These are phyloP conservation scores for Anhinga rufa DNA, from an alignment of 2,113 vertebrate species.

Conservation along the genomic window DNA sequence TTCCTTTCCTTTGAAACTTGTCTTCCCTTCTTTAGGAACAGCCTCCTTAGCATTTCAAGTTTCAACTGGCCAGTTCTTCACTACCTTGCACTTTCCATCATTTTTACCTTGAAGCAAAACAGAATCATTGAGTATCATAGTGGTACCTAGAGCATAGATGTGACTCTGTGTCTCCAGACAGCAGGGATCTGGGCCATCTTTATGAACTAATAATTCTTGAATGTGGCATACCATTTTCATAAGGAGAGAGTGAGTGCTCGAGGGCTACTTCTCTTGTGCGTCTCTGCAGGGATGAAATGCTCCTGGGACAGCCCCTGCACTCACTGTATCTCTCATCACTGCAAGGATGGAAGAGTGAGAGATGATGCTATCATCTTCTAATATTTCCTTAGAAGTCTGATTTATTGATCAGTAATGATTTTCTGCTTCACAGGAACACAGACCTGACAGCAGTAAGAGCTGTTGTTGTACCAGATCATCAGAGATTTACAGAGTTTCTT, in stretches of 20 bases:
- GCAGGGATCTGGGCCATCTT: not conserved
- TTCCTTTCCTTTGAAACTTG: not conserved
- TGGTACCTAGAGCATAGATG: not conserved
- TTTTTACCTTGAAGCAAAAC: not conserved
- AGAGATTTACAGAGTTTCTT: constrained; percentile 14
- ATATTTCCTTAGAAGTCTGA: not conserved
- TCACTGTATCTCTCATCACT: not conserved
- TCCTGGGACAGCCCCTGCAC: not conserved
- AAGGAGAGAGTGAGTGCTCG: not conserved
- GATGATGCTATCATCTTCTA: not conserved
- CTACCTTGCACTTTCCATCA: not conserved
- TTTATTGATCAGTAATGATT: constrained; percentile 21
- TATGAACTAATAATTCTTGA: not conserved
- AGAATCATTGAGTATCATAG: rapidly evolving
- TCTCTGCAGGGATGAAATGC: not conserved
- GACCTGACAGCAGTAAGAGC: not conserved
- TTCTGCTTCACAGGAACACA: not conserved
- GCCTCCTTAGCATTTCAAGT: not conserved
- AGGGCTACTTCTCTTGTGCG: not conserved
- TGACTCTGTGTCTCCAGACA: not conserved
- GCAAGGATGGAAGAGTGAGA: not conserved
- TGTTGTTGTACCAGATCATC: not conserved
- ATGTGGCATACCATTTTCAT: not conserved
- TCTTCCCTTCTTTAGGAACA: not conserved
- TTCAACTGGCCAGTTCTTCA: not conserved